Evolutionary conservation across 2,113 vertebrate species (phyloP).

Genomic region (Stomatorhinus ivindoensis): DNA sequence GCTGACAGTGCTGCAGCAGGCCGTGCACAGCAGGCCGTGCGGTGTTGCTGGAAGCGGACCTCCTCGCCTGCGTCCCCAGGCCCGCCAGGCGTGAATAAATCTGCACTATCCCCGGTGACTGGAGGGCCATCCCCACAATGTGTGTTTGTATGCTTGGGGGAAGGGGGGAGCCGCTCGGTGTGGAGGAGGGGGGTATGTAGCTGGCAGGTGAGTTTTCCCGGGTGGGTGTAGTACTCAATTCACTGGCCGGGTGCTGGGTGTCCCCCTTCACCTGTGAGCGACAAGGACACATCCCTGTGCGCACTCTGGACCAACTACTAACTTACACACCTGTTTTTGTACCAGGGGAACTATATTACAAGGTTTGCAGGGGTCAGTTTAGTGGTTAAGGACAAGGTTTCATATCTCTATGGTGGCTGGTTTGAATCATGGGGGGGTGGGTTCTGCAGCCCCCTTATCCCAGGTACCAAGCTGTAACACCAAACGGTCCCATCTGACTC

Average conservation of each 20-base stretch:
- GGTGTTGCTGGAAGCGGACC: constrained; percentile 41
- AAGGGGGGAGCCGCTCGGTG: not conserved
- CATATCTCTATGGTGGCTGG: not conserved
- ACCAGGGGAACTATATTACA: not conserved
- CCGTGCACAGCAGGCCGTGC: constrained; percentile 41
- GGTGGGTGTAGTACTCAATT: not conserved
- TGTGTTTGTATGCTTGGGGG: not conserved
- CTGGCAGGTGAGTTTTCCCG: not conserved
- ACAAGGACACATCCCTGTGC: not conserved
- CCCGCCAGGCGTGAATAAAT: constrained; percentile 44
- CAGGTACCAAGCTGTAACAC: not conserved
- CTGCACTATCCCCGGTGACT: constrained; percentile 38
- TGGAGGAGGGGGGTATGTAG: constrained; percentile 9
- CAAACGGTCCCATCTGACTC: not conserved
- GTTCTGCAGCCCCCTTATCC: not conserved
- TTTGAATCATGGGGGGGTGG: not conserved
- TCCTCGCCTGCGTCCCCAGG: constrained; percentile 41
- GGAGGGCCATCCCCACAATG: constrained; percentile 21
- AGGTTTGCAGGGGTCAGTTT: not conserved
- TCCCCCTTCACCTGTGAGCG: not conserved
- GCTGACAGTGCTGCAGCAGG: constrained; percentile 41
- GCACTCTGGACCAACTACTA: not conserved
- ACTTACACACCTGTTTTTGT: not conserved
- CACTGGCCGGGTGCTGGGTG: not conserved
- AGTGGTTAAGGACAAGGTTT: not conserved